These are phyloP conservation scores for Lasioglossum zephyrum DNA, from an alignment of 2,888 invertebrate species.

Conservation along the genomic window DNA sequence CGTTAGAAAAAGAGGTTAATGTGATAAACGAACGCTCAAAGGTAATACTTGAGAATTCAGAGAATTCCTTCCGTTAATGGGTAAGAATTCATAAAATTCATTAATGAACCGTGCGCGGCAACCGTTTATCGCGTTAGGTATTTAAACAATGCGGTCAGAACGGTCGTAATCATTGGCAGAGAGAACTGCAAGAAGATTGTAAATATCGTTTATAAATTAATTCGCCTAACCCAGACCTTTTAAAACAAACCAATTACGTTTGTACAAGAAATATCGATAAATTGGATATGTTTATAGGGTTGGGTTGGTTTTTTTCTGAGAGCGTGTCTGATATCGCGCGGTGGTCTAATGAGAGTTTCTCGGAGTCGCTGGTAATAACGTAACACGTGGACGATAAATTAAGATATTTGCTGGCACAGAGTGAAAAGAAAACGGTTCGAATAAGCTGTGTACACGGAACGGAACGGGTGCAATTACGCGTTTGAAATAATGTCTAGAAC, in stretches of 20 bases:
- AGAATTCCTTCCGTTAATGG: background rate
- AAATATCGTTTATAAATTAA: background rate
- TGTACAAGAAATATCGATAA: background rate
- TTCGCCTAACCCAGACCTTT: background rate
- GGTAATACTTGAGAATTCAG: background rate
- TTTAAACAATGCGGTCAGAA: background rate
- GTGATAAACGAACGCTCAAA: background rate
- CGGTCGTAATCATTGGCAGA: background rate
- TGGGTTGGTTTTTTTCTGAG: background rate
- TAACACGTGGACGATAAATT: constrained; percentile 14
- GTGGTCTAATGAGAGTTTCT: background rate
- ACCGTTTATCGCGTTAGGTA: background rate
- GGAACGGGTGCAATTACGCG: background rate
- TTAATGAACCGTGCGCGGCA: background rate
- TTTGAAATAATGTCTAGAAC: background rate
- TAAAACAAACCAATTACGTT: background rate
- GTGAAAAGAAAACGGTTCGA: background rate
- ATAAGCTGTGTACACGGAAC: background rate
- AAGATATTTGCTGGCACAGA: background rate
- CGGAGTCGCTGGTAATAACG: background rate
- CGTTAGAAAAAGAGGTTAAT: background rate
- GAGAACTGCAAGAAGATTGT: background rate
- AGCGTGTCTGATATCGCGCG: background rate
- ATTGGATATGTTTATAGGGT: background rate
- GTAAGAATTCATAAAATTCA: background rate